phyloP scores from a whole-genome alignment of 2,797 vertebrate genomes.

The Sebastes ruberrimus region DNA sequence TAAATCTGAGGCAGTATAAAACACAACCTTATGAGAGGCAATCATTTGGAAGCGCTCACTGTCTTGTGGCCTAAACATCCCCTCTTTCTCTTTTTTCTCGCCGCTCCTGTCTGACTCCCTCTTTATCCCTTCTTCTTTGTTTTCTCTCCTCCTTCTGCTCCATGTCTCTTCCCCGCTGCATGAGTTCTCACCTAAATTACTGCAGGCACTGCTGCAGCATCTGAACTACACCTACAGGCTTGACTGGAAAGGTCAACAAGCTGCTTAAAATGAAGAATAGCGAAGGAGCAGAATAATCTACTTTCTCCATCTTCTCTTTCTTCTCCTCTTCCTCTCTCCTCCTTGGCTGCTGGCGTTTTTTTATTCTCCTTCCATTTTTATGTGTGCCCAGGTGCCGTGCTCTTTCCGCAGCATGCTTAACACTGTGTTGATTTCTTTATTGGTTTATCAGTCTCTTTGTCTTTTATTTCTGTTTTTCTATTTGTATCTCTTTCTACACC shows the following conservation, averaged over 20 bases:
- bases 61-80: constrained; percentile 7
- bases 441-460: constrained; percentile 30
- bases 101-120: constrained; percentile 31
- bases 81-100: neutral
- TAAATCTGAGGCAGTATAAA: constrained; percentile 71
- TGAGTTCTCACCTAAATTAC: constrained; percentile 77
- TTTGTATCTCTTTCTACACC: neutral
- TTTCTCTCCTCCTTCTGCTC: constrained; percentile 26
- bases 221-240: constrained; percentile 80
- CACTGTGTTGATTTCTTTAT: constrained; percentile 6
- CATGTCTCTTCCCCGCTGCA: constrained; percentile 43
- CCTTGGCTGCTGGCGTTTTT: neutral
- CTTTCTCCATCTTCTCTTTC: constrained; percentile 60
- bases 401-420: neutral
- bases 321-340: constrained; percentile 15
- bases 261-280: constrained; percentile 85
- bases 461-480: constrained; percentile 16
- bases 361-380: constrained; percentile 21
- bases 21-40: constrained; percentile 67
- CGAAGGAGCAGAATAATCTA: constrained; percentile 69
- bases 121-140: constrained; percentile 25
- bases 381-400: neutral
- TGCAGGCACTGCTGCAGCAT: constrained; percentile 72
- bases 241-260: constrained; percentile 83
- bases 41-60: constrained; percentile 62